These are phyloP conservation scores for Opisthocomus hoazin DNA, from an alignment of 2,113 vertebrate species.

Conservation along the genomic window DNA sequence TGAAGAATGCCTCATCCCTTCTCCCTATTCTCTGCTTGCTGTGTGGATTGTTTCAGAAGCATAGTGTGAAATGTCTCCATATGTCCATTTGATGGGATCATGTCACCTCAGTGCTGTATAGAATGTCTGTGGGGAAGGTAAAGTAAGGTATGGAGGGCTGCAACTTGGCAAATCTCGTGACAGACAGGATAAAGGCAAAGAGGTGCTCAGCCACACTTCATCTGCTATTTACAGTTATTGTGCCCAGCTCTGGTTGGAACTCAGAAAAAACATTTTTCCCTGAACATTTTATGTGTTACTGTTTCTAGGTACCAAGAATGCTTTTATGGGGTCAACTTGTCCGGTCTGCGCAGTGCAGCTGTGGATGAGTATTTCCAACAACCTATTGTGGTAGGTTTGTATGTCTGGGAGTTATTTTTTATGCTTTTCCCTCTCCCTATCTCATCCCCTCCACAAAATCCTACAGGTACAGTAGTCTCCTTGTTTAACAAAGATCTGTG, in stretches of 20 bases:
- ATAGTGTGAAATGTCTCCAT: not conserved
- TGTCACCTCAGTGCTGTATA: not conserved
- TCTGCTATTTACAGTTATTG: not conserved
- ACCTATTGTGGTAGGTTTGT: constrained; percentile 70
- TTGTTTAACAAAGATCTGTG: not conserved
- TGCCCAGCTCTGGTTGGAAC: not conserved
- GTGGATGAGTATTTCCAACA: constrained; percentile 77
- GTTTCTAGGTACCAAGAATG: constrained; percentile 75
- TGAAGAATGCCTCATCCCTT: not conserved
- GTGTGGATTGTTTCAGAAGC: not conserved
- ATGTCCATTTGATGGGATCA: not conserved
- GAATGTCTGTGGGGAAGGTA: not conserved
- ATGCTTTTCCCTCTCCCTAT: not conserved
- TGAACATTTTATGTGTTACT: not conserved
- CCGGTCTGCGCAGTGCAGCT: constrained; percentile 64
- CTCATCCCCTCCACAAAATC: not conserved
- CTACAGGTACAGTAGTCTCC: not conserved
- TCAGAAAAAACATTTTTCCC: not conserved
- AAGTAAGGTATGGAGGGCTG: not conserved
- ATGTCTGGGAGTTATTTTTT: not conserved
- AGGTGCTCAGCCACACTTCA: not conserved
- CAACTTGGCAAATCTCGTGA: not conserved
- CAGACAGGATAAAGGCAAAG: not conserved
- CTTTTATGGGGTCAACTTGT: constrained; percentile 77
- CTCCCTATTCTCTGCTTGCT: not conserved